Evolutionary conservation across 2,797 vertebrate species (phyloP).

Genomic region (Choloepus didactylus): DNA sequence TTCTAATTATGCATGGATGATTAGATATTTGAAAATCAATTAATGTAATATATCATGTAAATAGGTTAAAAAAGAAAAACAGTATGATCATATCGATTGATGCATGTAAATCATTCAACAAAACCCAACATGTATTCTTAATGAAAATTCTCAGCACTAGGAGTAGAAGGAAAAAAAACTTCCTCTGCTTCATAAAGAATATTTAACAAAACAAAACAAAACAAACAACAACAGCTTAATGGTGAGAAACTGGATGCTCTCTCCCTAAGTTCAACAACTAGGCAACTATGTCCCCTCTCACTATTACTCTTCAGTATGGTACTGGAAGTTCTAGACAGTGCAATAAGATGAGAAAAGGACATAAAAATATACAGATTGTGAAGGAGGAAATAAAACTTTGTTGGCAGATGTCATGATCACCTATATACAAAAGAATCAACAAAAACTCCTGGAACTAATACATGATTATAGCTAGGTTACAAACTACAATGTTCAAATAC

Average conservation of each 20-base stretch:
- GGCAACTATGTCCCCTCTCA: background rate
- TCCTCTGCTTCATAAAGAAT: background rate
- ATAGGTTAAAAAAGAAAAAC: background rate
- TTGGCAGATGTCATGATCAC: background rate
- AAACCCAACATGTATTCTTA: background rate
- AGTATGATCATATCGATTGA: background rate
- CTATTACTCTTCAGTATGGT: too few species aligned
- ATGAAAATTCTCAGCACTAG: background rate
- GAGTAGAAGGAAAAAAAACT: background rate
- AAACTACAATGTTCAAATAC: background rate
- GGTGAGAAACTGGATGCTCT: background rate
- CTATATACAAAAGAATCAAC: background rate
- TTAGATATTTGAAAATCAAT: too few species aligned
- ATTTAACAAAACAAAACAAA: background rate
- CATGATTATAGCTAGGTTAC: background rate
- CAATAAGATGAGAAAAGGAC: background rate
- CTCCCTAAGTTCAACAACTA: background rate
- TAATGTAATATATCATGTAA: background rate
- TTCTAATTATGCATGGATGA: background rate
- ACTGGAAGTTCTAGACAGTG: background rate
- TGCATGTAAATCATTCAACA: background rate
- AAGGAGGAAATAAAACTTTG: background rate
- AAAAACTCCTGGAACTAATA: background rate
- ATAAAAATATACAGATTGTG: background rate
- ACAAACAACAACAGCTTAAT: background rate